Conservation (phyloP, 2,888 invertebrate genomes). For the Ecdyonurus torrentis region DNA sequence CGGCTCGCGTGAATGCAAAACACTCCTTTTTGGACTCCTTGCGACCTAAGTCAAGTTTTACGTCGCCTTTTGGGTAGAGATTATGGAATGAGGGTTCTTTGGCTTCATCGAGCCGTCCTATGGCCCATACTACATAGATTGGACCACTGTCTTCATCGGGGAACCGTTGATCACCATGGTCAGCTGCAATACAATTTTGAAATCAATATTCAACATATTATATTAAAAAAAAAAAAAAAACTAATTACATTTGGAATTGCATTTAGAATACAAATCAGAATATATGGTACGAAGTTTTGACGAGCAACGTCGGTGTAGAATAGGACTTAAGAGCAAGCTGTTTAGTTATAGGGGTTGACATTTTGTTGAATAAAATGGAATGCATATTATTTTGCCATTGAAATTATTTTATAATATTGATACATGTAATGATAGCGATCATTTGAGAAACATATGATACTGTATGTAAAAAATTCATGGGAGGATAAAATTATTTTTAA, state of each 20-base stretch:
- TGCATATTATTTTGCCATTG: no score
- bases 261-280: background rate
- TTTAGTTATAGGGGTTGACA: no score
- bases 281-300: background rate
- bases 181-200: slow-evolving; percentile 34
- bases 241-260: background rate
- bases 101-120: slow-evolving; percentile 59
- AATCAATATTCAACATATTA: background rate
- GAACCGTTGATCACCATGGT: slow-evolving; percentile 58
- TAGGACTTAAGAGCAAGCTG: no score
- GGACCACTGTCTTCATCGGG: slow-evolving; percentile 33
- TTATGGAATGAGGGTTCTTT: slow-evolving; percentile 73
- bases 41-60: slow-evolving; percentile 46
- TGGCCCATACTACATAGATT: slow-evolving; percentile 61
- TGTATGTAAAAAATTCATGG: no score
- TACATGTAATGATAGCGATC: no score
- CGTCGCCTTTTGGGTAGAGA: slow-evolving; percentile 52
- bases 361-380: no score
- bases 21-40: slow-evolving; percentile 52
- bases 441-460: no score
- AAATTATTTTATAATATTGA: no score
- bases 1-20: slow-evolving; percentile 45
- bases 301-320: no score
- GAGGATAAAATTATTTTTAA: no score
- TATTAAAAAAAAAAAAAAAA: background rate